Evolutionary conservation across 2,113 vertebrate species (phyloP).

Genomic region (Mormoops blainvillei): DNA sequence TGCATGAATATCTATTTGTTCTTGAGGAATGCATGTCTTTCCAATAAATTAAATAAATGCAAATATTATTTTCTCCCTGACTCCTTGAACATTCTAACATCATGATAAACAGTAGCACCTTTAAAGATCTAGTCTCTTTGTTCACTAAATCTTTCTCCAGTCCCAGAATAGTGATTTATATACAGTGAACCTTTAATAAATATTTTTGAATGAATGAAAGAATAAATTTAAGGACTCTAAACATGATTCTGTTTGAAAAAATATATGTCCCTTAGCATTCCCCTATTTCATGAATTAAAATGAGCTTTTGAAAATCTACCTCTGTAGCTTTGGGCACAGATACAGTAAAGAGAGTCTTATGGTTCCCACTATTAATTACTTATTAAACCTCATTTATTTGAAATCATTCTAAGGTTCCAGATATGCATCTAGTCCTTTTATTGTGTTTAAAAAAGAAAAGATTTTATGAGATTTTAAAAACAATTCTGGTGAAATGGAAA

Average conservation of each 20-base stretch:
- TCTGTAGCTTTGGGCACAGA: conserved; percentile 50
- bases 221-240: conserved; percentile 16
- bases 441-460: conserved; percentile 4
- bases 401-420: conserved; percentile 62
- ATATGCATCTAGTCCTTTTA: not conserved
- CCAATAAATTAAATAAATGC: not conserved
- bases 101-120: not conserved
- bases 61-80: conserved; percentile 24
- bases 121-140: not conserved
- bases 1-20: not conserved
- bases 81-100: not conserved
- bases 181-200: not conserved
- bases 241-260: conserved; percentile 44
- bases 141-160: not conserved
- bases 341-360: not conserved
- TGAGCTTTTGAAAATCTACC: conserved; percentile 37
- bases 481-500: not conserved
- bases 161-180: not conserved
- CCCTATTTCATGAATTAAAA: conserved; percentile 67
- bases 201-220: not conserved
- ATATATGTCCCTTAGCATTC: conserved; percentile 38
- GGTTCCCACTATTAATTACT: conserved; percentile 67
- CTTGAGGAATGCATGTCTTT: conserved; percentile 25
- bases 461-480: not conserved
- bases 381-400: conserved; percentile 64